These are phyloP conservation scores for Lasioglossum calceatum DNA, from an alignment of 2,888 invertebrate genomes.

Conservation along the genomic window DNA sequence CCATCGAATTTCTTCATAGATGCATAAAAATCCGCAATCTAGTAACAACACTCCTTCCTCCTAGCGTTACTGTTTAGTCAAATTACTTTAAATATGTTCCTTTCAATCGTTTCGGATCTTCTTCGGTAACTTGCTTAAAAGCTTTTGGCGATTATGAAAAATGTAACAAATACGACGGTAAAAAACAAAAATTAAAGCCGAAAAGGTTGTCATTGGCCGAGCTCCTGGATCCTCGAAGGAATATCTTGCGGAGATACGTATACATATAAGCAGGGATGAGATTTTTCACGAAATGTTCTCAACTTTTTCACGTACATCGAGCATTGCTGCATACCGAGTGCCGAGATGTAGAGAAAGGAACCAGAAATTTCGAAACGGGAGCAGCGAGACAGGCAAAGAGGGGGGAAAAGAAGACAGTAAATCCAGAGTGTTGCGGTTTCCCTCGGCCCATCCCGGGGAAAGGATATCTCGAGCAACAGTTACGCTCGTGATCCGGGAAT, in stretches of 20 bases:
- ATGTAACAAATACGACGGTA: too few species aligned
- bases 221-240: too few species aligned
- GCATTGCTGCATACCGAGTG: not conserved
- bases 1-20: too few species aligned
- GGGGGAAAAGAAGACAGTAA: constrained; percentile 18
- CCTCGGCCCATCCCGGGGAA: constrained; percentile 26
- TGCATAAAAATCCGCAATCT: too few species aligned
- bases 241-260: too few species aligned
- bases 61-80: too few species aligned
- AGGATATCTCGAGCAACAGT: constrained; percentile 39
- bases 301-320: not conserved
- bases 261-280: not conserved
- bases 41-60: too few species aligned
- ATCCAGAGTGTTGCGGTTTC: not conserved
- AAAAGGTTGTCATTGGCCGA: not conserved
- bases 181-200: too few species aligned
- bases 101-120: too few species aligned
- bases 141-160: too few species aligned
- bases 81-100: not conserved
- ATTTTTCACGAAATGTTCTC: not conserved
- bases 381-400: not conserved
- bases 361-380: not conserved
- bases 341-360: not conserved
- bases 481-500: constrained; percentile 13
- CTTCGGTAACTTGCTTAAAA: too few species aligned